Conservation (phyloP, 2,888 invertebrate species). For the Drosophila putrida region DNA sequence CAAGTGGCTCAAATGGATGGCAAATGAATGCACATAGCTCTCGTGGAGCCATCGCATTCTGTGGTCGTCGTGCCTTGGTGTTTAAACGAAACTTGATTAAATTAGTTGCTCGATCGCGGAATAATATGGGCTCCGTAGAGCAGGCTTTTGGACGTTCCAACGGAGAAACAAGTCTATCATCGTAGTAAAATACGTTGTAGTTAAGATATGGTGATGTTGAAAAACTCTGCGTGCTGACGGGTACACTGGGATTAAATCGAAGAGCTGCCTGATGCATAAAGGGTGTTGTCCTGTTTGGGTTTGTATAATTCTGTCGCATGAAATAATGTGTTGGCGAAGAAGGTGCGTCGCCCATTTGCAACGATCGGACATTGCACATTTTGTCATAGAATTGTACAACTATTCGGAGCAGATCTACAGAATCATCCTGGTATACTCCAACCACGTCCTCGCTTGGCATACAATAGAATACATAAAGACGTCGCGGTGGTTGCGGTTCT, state of each 20-base stretch:
- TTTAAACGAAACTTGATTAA: slow-evolving; percentile 93
- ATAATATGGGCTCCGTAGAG: slow-evolving; percentile 93
- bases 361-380: slow-evolving; percentile 94
- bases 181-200: slow-evolving; percentile 95
- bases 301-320: slow-evolving; percentile 43
- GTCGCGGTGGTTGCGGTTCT: slow-evolving; percentile 42
- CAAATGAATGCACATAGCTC: slow-evolving; percentile 97
- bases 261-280: slow-evolving; percentile 95
- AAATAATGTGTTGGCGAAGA: slow-evolving; percentile 90
- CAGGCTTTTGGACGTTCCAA: slow-evolving; percentile 96
- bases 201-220: slow-evolving; percentile 97
- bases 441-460: slow-evolving; percentile 93
- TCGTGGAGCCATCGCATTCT: slow-evolving; percentile 85
- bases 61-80: slow-evolving; percentile 48
- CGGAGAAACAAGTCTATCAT: slow-evolving; percentile 97
- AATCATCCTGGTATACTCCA: slow-evolving; percentile 95
- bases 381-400: slow-evolving; percentile 97
- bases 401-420: slow-evolving; percentile 92
- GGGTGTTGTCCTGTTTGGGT: slow-evolving; percentile 86
- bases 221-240: slow-evolving; percentile 97
- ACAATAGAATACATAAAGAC: slow-evolving; percentile 94
- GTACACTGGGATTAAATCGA: slow-evolving; percentile 94
- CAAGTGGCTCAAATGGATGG: slow-evolving; percentile 98
- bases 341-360: slow-evolving; percentile 92
- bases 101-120: slow-evolving; percentile 93